Evolutionary conservation across 2,113 vertebrate genomes (phyloP), one percentile per base, ranked within the genome.

Genomic region (Turnix velox): DNA sequence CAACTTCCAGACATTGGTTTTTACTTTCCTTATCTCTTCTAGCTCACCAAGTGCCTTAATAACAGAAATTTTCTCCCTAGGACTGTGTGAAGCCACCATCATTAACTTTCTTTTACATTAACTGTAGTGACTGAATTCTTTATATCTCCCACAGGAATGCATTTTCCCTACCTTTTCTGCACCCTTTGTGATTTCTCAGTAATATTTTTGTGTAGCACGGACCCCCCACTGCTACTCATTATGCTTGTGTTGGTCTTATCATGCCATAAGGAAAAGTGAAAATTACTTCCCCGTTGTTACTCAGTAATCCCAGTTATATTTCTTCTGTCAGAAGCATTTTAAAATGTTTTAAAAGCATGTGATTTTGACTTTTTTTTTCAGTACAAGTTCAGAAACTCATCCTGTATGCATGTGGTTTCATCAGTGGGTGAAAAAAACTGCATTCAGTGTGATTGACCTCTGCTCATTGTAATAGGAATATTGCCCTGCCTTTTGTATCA

Each of bases 51-150:
- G 20, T 52, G 39, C 18, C 43, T 87, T 78, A 75, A 84, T 87
- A 90, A 84, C 28, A 88, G 33, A 74, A 63, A 46, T 93, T 93
- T 93, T 88, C 83, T 94, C 69, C 55, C 48, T 75, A 72, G 33
- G 68, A 81, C 25, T 39, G 27, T 61, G 13, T 63, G 73, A 93
- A 92, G 31, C n/a, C 31, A 45, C 33, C 75, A 28, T 78, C 52
- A 88, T 92, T 93, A 77, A 76, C 42, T 88, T 84, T 78, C 55
- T 88, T 93, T 84, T 86, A 22, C n/a, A 88, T 81, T 84, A 95
- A 71, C 6, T 30, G 3, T 37, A 78, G 30, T 43, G 59, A 86
- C 33, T 88, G 67, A 91, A 76, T 90, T 85, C 18, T 89, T 87
- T 66, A 2, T 80, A 4, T 69, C 39, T 91, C 71, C n/a, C 75